These are phyloP conservation scores for Drosophila chauvacae DNA, from an alignment of 1,140 invertebrate genomes.

Conservation along the genomic window DNA sequence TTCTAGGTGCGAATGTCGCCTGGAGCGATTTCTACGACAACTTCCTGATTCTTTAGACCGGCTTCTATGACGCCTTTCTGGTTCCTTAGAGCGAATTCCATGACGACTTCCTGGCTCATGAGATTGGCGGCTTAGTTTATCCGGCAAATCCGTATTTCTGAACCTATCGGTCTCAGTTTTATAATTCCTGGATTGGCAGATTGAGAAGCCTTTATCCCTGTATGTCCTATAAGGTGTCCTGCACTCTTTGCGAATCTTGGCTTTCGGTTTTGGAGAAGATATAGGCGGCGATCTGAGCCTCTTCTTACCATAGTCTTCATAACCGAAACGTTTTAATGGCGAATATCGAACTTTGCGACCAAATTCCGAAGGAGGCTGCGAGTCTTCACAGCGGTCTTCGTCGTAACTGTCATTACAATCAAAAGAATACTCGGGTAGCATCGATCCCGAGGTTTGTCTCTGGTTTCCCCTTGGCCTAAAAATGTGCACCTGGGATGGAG, in stretches of 20 bases:
- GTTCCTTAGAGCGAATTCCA: background rate
- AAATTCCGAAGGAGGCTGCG: background rate
- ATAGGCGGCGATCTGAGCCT: background rate
- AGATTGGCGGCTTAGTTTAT: background rate
- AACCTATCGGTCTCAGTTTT: background rate
- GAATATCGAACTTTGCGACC: background rate
- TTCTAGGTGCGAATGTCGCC: background rate
- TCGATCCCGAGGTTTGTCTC: slow-evolving; percentile 15
- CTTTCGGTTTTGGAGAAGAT: background rate
- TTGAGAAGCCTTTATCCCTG: background rate
- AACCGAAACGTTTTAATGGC: background rate
- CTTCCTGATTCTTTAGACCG: background rate
- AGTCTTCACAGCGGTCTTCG: background rate
- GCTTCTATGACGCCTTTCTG: background rate
- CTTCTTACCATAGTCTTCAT: background rate
- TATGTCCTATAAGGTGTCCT: no score
- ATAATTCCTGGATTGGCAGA: no score
- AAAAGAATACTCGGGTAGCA: slow-evolving; percentile 6
- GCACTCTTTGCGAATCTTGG: background rate
- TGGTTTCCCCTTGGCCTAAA: no score
- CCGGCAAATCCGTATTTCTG: no score
- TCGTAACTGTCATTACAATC: background rate
- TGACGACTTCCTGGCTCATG: background rate
- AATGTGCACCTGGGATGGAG: background rate
- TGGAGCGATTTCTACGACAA: background rate